Conservation (phyloP, 2,888 invertebrate genomes). For the Bembecia ichneumoniformis region DNA sequence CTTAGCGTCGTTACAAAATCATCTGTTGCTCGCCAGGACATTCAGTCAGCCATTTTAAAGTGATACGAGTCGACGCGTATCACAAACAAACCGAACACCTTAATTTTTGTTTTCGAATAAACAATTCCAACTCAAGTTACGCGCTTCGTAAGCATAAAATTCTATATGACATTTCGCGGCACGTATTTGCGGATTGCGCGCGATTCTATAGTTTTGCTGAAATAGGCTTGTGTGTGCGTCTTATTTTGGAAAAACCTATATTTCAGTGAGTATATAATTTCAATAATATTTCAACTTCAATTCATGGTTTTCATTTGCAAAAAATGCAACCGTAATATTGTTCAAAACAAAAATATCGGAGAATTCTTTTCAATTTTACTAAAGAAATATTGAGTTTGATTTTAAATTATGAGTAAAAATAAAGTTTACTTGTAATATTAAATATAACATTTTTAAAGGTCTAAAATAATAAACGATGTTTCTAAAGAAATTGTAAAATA, state of each 20-base stretch:
- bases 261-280: no score
- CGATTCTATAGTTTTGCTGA: conserved; percentile 5
- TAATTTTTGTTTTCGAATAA: conserved; percentile 24
- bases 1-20: conserved; percentile 31
- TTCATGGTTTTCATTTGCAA: no score
- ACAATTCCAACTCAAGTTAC: conserved; percentile 12
- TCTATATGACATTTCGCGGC: background rate
- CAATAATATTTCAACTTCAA: no score
- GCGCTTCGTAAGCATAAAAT: conserved; percentile 14
- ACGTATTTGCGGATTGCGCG: conserved; percentile 19
- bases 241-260: background rate
- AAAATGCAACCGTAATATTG: no score
- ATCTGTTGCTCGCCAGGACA: conserved; percentile 46
- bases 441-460: no score
- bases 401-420: no score
- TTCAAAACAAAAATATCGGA: no score
- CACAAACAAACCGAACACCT: conserved; percentile 18
- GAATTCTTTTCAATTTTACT: no score
- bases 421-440: no score
- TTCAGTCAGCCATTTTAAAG: conserved; percentile 55
- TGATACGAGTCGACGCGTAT: conserved; percentile 35
- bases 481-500: no score
- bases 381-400: no score
- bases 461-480: no score
- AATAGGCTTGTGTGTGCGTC: background rate